These are phyloP conservation scores for Channa maculata DNA, from an alignment of 2,113 vertebrate genomes.

Conservation along the genomic window DNA sequence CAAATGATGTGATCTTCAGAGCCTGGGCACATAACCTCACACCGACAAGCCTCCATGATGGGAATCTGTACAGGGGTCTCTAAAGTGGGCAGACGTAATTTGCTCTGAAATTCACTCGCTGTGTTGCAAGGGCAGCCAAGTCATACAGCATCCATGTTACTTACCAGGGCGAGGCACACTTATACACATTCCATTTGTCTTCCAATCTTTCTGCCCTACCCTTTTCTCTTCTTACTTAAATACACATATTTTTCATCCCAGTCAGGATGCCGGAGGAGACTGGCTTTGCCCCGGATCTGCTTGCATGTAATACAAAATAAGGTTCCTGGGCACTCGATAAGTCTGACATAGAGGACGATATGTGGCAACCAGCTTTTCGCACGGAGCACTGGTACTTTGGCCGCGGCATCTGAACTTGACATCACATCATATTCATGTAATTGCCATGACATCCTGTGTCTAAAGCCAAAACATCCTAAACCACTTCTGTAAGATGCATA, in stretches of 20 bases:
- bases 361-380: slow-evolving; percentile 6
- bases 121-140: slow-evolving; percentile 36
- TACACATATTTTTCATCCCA: slow-evolving; percentile 55
- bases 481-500: slow-evolving; percentile 17
- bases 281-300: slow-evolving; percentile 46
- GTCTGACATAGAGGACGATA: slow-evolving; percentile 24
- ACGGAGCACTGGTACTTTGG: neutral
- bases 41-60: slow-evolving; percentile 37
- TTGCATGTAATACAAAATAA: slow-evolving; percentile 40
- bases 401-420: slow-evolving; percentile 23
- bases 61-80: slow-evolving; percentile 36
- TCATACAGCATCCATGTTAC: slow-evolving; percentile 52
- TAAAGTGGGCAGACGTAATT: slow-evolving; percentile 49
- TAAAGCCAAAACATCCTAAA: slow-evolving; percentile 26
- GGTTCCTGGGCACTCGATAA: slow-evolving; percentile 19
- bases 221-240: slow-evolving; percentile 53
- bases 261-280: slow-evolving; percentile 47
- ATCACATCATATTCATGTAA: slow-evolving; percentile 27
- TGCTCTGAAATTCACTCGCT: slow-evolving; percentile 51
- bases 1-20: slow-evolving; percentile 65
- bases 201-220: slow-evolving; percentile 47
- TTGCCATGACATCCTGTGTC: slow-evolving; percentile 30
- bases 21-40: slow-evolving; percentile 48
- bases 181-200: slow-evolving; percentile 64
- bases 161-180: slow-evolving; percentile 26